phyloP scores from a whole-genome alignment of 1,140 invertebrate species.

The Lordiphosa clarofinis region DNA sequence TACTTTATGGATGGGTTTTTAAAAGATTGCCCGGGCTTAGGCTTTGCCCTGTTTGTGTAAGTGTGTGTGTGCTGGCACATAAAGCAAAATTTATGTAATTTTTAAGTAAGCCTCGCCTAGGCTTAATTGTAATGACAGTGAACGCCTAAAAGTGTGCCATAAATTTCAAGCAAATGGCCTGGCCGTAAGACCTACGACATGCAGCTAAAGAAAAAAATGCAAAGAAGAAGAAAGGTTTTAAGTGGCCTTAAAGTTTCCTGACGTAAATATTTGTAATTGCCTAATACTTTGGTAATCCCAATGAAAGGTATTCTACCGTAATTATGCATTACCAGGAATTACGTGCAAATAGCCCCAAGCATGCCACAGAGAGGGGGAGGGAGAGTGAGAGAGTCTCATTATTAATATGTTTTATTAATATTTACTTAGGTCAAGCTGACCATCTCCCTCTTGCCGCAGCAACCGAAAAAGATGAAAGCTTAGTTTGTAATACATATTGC shows the following conservation, averaged over 20 bases:
- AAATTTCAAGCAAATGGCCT: constrained; percentile 53
- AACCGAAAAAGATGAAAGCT: constrained; percentile 59
- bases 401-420: constrained; percentile 79
- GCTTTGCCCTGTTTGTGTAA: constrained; percentile 1
- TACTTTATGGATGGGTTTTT: constrained; percentile 79
- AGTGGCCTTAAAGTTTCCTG: constrained; percentile 31
- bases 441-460: not conserved
- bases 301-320: constrained; percentile 15
- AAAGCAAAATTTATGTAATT: constrained; percentile 77
- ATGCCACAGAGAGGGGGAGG: constrained; percentile 2
- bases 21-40: constrained; percentile 57
- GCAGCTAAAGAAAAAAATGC: constrained; percentile 8
- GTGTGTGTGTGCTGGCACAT: constrained; percentile 25
- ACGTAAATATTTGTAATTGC: constrained; percentile 68
- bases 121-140: constrained; percentile 74
- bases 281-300: constrained; percentile 55
- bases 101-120: constrained; percentile 63
- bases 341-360: constrained; percentile 67
- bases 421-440: constrained; percentile 73
- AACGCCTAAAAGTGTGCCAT: constrained; percentile 67
- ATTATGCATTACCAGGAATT: constrained; percentile 72
- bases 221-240: constrained; percentile 11
- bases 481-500: constrained; percentile 54
- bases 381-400: constrained; percentile 26
- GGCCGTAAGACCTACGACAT: constrained; percentile 25